Base-by-base conservation (phyloP, 2,888 invertebrate genomes). In the Suillia variegata region DNA sequence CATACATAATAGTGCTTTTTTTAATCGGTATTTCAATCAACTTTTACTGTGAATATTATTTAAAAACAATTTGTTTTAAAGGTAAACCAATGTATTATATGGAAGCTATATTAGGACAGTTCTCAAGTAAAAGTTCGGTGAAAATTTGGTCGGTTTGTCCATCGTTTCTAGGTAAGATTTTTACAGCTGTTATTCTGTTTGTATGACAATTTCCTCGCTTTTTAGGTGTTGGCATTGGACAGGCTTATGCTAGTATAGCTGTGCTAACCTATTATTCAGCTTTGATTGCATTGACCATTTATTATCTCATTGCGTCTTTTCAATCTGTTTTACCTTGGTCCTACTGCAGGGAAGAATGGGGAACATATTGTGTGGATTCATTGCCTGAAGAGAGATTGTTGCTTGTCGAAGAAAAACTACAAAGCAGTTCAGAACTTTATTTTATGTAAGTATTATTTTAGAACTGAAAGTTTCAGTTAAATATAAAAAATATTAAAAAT, bases 71-170 rank as follows among this genome's bases (percentile, higher is more conserved):
- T n/a, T n/a, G n/a, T n/a, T 38, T 38, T 13, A 12, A 31, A 61
- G 61, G 61, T 2, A 61, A 61, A 31, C 61, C 61, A 10, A 61
- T 61, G 61, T 61, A 61, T 45, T 61, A 61, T 13, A 24, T 61
- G 34, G 61, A 61, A 55, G 61, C 51, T 17, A 24, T 61, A 18
- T n/a, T 61, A 31, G 61, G 61, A 1, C 61, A 61, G 22, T 61
- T 61, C 45, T 48, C 61, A 17, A 61, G 61, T 38, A 58, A 55
- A 38, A 61, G 61, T 26, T 61, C 61, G 1, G 61, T 61, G 2
- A 61, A 61, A 47, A 55, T 61, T 34, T 61, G 61, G 61, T 58
- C 61, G 2, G 48, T 55, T 13, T 61, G 61, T 42, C 61, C 61
- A 33, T 33, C 58, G 15, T 58, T 61, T 58, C 18, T 61, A 17